Base-by-base conservation (phyloP, 2,888 invertebrate species). In the Cepaea hortensis region DNA sequence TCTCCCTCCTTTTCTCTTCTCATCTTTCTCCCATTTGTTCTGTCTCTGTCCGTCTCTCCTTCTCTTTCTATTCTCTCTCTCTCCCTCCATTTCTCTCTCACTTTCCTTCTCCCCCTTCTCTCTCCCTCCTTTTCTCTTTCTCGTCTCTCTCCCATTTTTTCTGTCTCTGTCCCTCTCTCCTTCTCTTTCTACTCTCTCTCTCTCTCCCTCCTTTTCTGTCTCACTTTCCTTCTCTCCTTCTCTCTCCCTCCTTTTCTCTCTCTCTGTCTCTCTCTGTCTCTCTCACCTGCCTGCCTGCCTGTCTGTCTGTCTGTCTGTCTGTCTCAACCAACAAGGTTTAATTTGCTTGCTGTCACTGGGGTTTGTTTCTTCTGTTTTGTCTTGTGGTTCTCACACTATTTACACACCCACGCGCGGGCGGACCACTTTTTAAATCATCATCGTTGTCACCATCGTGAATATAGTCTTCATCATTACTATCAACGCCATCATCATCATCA, bases 31-130 rank as follows among this genome's bases (percentile, higher is more conserved):
- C 48, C 70, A n/a, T 48, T 20, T 48, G 73, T 55, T 55, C 70
- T 73, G 55, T 73, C 46, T 20, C 75, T 35, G 35, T 35, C 84
- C 76, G 65, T 76, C 65, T 65, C 65, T 62, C 76, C 62, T 62
- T 65, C 11, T 81, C 62, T n/a, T 11, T 65, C 81, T 65, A 6
- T n/a, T n/a, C 65, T 35, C 46, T n/a, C 65, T 35, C 65, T 15
- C 48, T 48, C 70, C 48, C 70, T 48, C 70, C n/a, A 15, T 73
- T 55, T 55, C 70, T 73, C 73, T 73, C 46, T 20, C n/a, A 61
- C 75, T 35, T 35, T 35, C 84, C 76, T 62, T 76, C 65, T 65
- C 65, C 46, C 76, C 65, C 65, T 84, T 62, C 76, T 46, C 55
- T 18, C 76, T 70, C 70, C 46, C 65, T 50, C 50, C 15, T 82